A percentile compares a stretch with the other conserved stretches of the same genome.
These are phyloP conservation scores for Cotesia glomerata DNA, from an alignment of 1,140 invertebrate species.

Conservation along the genomic window DNA sequence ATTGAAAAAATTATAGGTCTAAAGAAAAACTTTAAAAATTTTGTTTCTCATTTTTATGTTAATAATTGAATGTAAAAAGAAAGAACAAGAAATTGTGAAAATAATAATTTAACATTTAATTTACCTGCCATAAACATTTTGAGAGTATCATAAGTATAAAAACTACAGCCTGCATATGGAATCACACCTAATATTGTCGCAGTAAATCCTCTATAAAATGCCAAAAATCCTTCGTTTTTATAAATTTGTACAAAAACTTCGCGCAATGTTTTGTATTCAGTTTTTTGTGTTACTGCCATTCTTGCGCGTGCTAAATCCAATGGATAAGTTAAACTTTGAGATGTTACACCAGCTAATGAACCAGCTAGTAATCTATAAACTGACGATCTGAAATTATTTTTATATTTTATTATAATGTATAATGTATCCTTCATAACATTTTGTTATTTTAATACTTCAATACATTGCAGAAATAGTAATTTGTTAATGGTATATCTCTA, in stretches of 20 bases:
- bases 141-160: slow-evolving; percentile 95
- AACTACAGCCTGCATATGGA: slow-evolving; percentile 96
- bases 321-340: slow-evolving; percentile 93
- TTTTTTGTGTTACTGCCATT: slow-evolving; percentile 92
- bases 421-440: no score
- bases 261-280: slow-evolving; percentile 69
- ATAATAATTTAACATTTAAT: slow-evolving; percentile 23
- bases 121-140: slow-evolving; percentile 83
- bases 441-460: no score
- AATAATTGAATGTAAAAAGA: no score
- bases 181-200: slow-evolving; percentile 94
- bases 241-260: slow-evolving; percentile 87
- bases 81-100: no score
- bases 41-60: not conserved
- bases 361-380: slow-evolving; percentile 81
- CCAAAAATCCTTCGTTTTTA: slow-evolving; percentile 76
- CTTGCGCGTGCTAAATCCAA: slow-evolving; percentile 95
- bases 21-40: not conserved
- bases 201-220: slow-evolving; percentile 86
- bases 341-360: slow-evolving; percentile 91
- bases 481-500: no score
- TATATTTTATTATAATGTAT: slow-evolving; percentile 4
- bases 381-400: slow-evolving; percentile 24
- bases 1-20: not conserved
- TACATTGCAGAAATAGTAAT: no score